phyloP scores from a whole-genome alignment of 2,797 vertebrate genomes.

The Mus spretus region DNA sequence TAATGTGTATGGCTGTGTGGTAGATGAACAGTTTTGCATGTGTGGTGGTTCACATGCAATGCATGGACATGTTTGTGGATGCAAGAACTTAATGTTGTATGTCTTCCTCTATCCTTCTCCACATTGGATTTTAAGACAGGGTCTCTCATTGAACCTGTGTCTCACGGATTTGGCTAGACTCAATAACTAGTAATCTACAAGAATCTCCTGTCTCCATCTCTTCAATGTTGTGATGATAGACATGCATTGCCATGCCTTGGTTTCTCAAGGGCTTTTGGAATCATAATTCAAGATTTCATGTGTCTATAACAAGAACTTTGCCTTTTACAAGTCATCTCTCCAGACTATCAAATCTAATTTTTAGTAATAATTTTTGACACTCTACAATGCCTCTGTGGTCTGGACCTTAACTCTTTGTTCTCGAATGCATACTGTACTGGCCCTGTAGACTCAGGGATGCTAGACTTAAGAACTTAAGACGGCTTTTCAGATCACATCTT shows the following conservation, averaged over 20 bases:
- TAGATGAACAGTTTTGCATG: not conserved
- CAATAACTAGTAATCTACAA: not conserved
- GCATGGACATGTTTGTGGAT: not conserved
- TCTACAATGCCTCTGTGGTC: not conserved
- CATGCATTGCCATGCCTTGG: not conserved
- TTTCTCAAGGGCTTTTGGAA: not conserved
- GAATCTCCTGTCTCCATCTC: not conserved
- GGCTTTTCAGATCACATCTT: not conserved
- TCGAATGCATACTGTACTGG: not conserved
- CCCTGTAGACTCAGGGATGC: accelerated
- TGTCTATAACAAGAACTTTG: not conserved
- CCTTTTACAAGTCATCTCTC: not conserved
- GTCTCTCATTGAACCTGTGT: not conserved
- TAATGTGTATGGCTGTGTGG: not conserved
- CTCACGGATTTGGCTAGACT: not conserved
- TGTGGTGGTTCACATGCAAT: not conserved
- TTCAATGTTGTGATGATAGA: not conserved
- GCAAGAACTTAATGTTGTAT: not conserved
- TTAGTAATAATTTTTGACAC: not conserved
- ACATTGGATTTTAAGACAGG: not conserved
- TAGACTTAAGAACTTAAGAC: too few relatives aligned
- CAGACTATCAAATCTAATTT: not conserved
- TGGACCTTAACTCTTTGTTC: not conserved
- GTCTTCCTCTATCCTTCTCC: not conserved
- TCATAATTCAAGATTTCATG: not conserved